A percentile compares a stretch with the other conserved stretches of the same genome.
phyloP scores from a whole-genome alignment of 2,797 vertebrate genomes.

The Distichodus sexfasciatus region DNA sequence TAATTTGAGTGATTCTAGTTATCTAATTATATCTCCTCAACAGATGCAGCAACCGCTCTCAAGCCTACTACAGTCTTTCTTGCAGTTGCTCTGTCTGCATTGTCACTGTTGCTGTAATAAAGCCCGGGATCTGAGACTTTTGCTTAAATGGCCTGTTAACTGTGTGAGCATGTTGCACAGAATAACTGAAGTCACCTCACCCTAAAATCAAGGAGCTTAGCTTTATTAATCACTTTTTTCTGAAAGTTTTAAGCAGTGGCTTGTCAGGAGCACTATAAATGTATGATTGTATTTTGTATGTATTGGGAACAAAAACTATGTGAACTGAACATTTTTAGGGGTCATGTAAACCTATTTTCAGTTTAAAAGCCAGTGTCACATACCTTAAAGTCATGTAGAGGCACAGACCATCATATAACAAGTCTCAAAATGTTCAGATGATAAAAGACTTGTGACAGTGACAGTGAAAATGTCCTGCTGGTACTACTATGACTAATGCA shows the following conservation, averaged over 20 bases:
- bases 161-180: background rate
- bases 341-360: background rate
- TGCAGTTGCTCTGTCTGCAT: conserved; percentile 40
- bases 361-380: background rate
- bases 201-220: too few species aligned
- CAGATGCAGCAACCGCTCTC: conserved; percentile 34
- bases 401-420: background rate
- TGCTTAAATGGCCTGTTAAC: background rate
- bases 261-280: too few species aligned
- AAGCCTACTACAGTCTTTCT: conserved; percentile 44
- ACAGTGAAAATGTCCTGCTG: background rate
- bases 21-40: background rate
- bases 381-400: background rate
- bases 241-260: too few species aligned
- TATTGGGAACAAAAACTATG: background rate
- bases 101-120: conserved; percentile 32
- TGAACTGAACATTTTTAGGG: background rate
- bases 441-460: background rate
- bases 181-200: background rate
- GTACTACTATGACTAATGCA: background rate
- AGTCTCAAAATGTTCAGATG: too few species aligned
- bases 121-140: background rate
- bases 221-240: too few species aligned
- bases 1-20: too few species aligned
- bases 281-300: too few species aligned